Percentiles rank a stretch among this genome's conserved stretches.
Evolutionary conservation across 2,113 vertebrate genomes (phyloP).

Genomic region (Holacanthus passer): DNA sequence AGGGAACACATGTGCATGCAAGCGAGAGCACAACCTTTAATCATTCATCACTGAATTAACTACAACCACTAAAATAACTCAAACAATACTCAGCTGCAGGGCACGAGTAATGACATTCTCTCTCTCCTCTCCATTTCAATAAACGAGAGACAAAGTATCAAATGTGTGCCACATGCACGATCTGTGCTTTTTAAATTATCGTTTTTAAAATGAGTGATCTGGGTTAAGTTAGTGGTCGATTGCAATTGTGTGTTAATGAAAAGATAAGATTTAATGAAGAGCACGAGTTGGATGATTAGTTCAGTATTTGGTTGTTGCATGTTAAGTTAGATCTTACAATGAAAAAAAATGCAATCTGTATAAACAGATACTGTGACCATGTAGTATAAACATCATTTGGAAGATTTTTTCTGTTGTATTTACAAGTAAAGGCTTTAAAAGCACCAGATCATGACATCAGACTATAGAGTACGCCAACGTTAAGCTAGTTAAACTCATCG

Average conservation of each 20-base stretch:
- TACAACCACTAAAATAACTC: constrained; percentile 58
- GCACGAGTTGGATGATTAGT: neutral
- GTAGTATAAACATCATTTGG: no score
- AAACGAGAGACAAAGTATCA: neutral
- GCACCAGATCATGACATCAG: no score
- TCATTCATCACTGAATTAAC: constrained; percentile 61
- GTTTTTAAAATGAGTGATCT: neutral
- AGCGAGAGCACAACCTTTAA: constrained; percentile 47
- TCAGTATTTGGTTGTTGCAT: neutral
- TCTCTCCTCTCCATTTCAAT: constrained; percentile 15
- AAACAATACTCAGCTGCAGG: constrained; percentile 44
- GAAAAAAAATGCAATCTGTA: neutral
- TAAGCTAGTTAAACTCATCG: neutral
- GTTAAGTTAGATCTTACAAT: neutral
- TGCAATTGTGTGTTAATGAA: neutral
- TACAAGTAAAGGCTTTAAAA: no score
- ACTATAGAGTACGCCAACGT: no score
- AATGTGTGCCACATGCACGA: constrained; percentile 10
- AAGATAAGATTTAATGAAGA: neutral
- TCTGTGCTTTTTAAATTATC: neutral
- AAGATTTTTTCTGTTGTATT: neutral
- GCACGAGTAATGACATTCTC: neutral
- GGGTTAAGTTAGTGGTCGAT: neutral
- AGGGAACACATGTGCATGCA: neutral
- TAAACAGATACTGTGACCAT: neutral